Evolutionary conservation across 2,888 invertebrate genomes (phyloP).

Genomic region (Volucella inanis): DNA sequence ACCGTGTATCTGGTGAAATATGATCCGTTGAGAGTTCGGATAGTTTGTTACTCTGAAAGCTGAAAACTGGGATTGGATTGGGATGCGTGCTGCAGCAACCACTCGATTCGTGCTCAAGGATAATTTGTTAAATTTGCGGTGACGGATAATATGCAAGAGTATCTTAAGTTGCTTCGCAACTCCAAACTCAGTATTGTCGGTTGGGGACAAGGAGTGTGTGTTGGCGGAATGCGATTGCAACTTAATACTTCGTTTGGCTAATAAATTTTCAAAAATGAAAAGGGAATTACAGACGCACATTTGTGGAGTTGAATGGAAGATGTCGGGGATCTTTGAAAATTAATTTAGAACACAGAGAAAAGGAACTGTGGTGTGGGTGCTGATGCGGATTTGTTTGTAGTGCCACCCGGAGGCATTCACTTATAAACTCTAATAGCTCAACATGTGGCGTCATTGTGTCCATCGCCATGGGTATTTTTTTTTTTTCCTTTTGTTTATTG

Average conservation of each 20-base stretch:
- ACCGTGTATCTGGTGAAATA: constrained; percentile 62
- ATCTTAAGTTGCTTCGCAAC: constrained; percentile 45
- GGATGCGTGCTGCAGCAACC: constrained; percentile 56
- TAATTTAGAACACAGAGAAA: constrained; percentile 53
- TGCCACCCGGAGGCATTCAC: constrained; percentile 57
- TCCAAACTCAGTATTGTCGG: not conserved
- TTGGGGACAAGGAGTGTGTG: constrained; percentile 19
- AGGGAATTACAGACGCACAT: constrained; percentile 40
- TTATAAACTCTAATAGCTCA: constrained; percentile 70
- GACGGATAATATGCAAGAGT: constrained; percentile 70
- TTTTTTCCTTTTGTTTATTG: constrained; percentile 17
- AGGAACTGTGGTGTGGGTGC: constrained; percentile 55
- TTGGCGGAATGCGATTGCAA: constrained; percentile 62
- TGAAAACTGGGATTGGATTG: constrained; percentile 6
- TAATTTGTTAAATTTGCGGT: constrained; percentile 76
- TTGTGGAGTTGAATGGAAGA: constrained; percentile 48
- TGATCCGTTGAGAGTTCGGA: constrained; percentile 69
- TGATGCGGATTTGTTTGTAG: constrained; percentile 5
- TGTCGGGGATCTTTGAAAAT: constrained; percentile 26
- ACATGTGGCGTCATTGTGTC: constrained; percentile 69
- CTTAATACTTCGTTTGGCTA: constrained; percentile 74
- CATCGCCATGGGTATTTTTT: constrained; percentile 20
- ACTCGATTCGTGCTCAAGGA: constrained; percentile 75
- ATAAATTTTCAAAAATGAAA: constrained; percentile 59
- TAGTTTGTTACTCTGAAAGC: constrained; percentile 44